A percentile compares a stretch with the other conserved stretches of the same genome.
Conservation (phyloP, 1,140 invertebrate genomes). For the Drosophila kanapiae region DNA sequence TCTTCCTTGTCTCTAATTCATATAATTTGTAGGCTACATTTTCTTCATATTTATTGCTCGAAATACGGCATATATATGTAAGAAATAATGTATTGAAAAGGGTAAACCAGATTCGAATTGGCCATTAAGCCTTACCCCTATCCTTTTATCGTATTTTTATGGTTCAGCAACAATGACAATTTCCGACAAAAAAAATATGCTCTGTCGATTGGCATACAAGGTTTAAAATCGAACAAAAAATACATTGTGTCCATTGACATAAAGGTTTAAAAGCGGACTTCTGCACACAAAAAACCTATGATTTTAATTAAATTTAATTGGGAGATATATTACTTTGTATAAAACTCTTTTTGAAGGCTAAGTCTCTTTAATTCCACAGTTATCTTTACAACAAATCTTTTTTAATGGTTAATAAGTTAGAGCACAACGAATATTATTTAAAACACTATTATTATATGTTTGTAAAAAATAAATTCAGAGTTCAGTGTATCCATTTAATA, state of each 20-base stretch:
- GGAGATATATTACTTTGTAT: background rate
- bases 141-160: background rate
- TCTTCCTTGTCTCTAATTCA: background rate
- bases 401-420: background rate
- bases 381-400: background rate
- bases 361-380: background rate
- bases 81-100: background rate
- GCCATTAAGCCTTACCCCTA: background rate
- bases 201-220: background rate
- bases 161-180: constrained; percentile 1
- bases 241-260: background rate
- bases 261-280: background rate
- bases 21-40: background rate
- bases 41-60: background rate
- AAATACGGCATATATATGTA: accelerated
- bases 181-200: constrained; percentile 12
- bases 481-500: background rate
- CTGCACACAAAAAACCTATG: background rate
- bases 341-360: background rate
- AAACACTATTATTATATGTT: background rate
- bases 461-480: background rate
- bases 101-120: background rate
- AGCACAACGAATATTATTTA: no score
- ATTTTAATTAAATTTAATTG: background rate
- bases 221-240: background rate